These are phyloP conservation scores for Chrysina gloriosa DNA, from an alignment of 2,888 invertebrate species.

Conservation along the genomic window DNA sequence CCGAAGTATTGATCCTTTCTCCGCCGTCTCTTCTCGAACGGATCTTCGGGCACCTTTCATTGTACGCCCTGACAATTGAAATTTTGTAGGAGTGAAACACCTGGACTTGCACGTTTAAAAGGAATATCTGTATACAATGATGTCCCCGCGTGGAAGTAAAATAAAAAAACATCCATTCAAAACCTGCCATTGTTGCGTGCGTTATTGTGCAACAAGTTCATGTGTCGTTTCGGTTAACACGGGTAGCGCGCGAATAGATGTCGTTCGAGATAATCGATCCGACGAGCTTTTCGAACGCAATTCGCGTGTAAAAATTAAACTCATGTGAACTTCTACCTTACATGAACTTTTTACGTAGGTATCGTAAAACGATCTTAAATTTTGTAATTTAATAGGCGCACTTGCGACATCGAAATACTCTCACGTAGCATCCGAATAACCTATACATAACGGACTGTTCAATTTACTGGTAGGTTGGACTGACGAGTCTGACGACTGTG, in stretches of 20 bases:
- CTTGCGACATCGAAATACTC: too few species aligned
- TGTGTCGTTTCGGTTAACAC: slow-evolving; percentile 7
- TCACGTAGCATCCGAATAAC: background rate
- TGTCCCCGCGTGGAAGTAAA: slow-evolving; percentile 1
- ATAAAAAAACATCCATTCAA: slow-evolving; percentile 15
- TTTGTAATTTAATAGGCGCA: too few species aligned
- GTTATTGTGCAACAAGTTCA: slow-evolving; percentile 34
- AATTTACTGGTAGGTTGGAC: slow-evolving; percentile 7
- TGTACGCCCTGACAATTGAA: slow-evolving; percentile 23
- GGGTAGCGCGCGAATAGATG: background rate
- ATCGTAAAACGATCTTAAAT: too few species aligned
- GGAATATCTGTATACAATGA: background rate
- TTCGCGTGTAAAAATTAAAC: background rate
- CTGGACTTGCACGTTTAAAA: slow-evolving; percentile 19
- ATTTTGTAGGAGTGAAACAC: slow-evolving; percentile 35
- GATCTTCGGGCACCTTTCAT: slow-evolving; percentile 19
- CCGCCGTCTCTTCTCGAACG: background rate
- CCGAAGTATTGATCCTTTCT: slow-evolving; percentile 49
- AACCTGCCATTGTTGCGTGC: slow-evolving; percentile 30
- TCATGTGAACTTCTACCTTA: background rate
- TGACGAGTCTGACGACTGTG: too few species aligned
- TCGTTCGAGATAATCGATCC: slow-evolving; percentile 14
- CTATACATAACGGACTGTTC: slow-evolving; percentile 4
- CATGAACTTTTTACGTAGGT: too few species aligned
- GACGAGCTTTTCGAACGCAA: slow-evolving; percentile 5